Evolutionary conservation across 2,888 invertebrate species (phyloP).

Genomic region (Drosophila cognata): DNA sequence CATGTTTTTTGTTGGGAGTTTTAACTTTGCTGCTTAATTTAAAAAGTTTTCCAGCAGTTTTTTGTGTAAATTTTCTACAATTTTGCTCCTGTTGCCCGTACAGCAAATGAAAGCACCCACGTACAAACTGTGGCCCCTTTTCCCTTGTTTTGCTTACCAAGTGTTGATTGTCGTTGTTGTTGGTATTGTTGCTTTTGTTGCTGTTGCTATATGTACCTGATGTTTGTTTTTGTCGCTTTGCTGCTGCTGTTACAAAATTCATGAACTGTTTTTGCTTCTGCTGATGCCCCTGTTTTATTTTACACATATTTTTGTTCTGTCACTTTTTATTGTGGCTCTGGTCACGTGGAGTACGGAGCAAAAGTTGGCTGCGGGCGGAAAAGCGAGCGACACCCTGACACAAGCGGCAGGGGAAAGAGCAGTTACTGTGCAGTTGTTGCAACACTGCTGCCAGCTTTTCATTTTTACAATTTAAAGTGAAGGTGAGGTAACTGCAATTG

Average conservation of each 20-base stretch:
- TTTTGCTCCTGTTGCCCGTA: conserved; percentile 36
- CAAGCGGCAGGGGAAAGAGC: neutral
- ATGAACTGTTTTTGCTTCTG: conserved; percentile 71
- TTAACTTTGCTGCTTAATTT: conserved; percentile 79
- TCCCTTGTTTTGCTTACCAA: conserved; percentile 26
- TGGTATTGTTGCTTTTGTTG: conserved; percentile 23
- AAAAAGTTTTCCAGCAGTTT: conserved; percentile 70
- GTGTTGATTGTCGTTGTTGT: conserved; percentile 52
- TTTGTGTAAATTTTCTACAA: conserved; percentile 66
- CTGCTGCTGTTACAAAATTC: conserved; percentile 75
- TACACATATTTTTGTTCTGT: conserved; percentile 77
- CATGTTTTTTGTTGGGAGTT: conserved; percentile 59
- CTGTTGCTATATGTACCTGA: conserved; percentile 47
- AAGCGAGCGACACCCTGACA: neutral
- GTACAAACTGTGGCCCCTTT: conserved; percentile 21
- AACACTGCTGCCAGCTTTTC: conserved; percentile 68
- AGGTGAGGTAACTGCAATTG: conserved; percentile 76
- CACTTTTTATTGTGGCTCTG: conserved; percentile 73
- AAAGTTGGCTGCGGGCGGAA: conserved; percentile 7
- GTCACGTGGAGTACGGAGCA: conserved; percentile 3
- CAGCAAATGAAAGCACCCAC: conserved; percentile 34
- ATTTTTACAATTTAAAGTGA: conserved; percentile 71
- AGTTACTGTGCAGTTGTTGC: conserved; percentile 51
- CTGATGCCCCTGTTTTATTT: conserved; percentile 67
- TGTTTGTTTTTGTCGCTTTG: conserved; percentile 74